These are phyloP conservation scores for Hyphantria cunea DNA, from an alignment of 1,140 invertebrate species.

Conservation along the genomic window DNA sequence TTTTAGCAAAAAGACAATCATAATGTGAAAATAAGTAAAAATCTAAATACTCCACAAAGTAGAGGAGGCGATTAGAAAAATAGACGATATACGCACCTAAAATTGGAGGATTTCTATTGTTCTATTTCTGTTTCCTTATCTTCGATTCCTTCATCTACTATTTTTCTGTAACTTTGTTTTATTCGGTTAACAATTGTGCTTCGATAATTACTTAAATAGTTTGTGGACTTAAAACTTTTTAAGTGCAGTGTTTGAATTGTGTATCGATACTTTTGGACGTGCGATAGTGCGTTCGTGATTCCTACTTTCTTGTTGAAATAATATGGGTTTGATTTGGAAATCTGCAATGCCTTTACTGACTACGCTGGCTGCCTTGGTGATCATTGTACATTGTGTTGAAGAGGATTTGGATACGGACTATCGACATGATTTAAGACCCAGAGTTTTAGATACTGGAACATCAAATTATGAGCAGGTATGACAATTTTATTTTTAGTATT, in stretches of 20 bases:
- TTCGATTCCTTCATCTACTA: slow-evolving; percentile 40
- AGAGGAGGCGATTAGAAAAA: slow-evolving; percentile 31
- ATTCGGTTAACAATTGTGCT: slow-evolving; percentile 14
- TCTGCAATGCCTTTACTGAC: slow-evolving; percentile 64
- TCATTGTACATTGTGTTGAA: slow-evolving; percentile 70
- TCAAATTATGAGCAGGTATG: slow-evolving; percentile 59
- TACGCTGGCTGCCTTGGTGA: slow-evolving; percentile 72
- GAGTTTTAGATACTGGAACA: slow-evolving; percentile 47
- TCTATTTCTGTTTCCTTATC: slow-evolving; percentile 48
- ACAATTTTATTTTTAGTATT: neutral
- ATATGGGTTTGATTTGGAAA: slow-evolving; percentile 68
- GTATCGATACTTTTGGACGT: slow-evolving; percentile 40
- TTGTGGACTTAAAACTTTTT: slow-evolving; percentile 11
- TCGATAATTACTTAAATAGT: slow-evolving; percentile 16
- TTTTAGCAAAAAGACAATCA: slow-evolving; percentile 61
- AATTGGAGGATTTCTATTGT: slow-evolving; percentile 30
- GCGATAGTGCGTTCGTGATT: slow-evolving; percentile 35
- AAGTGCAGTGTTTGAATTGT: slow-evolving; percentile 32
- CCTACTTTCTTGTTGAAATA: slow-evolving; percentile 45
- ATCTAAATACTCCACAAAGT: neutral
- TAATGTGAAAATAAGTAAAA: slow-evolving; percentile 53
- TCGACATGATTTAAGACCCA: slow-evolving; percentile 47
- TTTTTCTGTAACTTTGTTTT: slow-evolving; percentile 33
- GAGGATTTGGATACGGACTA: slow-evolving; percentile 56
- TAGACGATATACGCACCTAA: slow-evolving; percentile 38